These are phyloP conservation scores for Tromatobia lineatoria DNA, from an alignment of 2,888 invertebrate genomes.

Conservation along the genomic window DNA sequence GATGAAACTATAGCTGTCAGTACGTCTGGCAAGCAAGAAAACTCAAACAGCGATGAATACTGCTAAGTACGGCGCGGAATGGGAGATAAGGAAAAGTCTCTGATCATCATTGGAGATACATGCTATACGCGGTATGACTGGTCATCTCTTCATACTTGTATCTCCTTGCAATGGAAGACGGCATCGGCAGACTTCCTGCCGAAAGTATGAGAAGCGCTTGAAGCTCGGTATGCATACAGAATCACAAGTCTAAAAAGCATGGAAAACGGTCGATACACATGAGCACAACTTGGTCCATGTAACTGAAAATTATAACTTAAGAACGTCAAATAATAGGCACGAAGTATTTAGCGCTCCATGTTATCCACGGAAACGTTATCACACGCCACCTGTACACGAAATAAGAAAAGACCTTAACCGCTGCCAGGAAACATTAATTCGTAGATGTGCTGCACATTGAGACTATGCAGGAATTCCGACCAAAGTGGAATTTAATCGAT, in stretches of 20 bases:
- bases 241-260: background rate
- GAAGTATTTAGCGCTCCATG: background rate
- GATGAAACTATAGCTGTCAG: background rate
- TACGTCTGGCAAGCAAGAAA: conserved; percentile 13
- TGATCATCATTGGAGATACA: conserved; percentile 36
- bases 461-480: background rate
- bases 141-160: background rate
- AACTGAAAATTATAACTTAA: background rate
- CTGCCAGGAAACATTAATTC: background rate
- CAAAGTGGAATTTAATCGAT: conserved; percentile 2
- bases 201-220: conserved; percentile 13
- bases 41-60: conserved; percentile 17
- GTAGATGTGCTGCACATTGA: background rate
- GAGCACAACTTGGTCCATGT: background rate
- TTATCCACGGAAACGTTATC: background rate
- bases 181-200: conserved; percentile 48
- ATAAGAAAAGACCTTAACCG: background rate
- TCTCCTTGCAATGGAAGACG: conserved; percentile 28
- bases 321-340: background rate
- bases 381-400: background rate
- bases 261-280: background rate
- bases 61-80: conserved; percentile 34
- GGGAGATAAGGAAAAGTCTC: conserved; percentile 23
- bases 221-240: background rate
- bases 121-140: conserved; percentile 28